These are phyloP conservation scores for Pelobates cultripes DNA, from an alignment of 2,797 vertebrate species.

Conservation along the genomic window DNA sequence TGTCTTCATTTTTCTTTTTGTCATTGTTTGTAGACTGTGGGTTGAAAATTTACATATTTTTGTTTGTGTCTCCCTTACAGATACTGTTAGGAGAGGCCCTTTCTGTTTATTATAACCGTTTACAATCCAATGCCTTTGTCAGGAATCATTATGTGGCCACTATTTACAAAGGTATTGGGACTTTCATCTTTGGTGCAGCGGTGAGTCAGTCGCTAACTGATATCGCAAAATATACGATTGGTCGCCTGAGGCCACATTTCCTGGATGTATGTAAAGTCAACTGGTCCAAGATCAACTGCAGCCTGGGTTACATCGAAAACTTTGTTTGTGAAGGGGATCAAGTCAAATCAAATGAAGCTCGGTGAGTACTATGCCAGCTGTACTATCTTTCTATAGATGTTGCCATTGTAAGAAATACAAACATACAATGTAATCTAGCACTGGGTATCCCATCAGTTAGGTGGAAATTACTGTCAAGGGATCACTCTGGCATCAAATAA, in stretches of 20 bases:
- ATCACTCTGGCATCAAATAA: too few species aligned
- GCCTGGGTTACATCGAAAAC: slow-evolving; percentile 84
- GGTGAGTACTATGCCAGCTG: too few species aligned
- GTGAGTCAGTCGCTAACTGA: slow-evolving; percentile 96
- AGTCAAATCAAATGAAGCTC: slow-evolving; percentile 80
- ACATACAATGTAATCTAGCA: too few species aligned
- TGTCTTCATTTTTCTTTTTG: background rate
- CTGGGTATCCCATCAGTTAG: too few species aligned
- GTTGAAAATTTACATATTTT: slow-evolving; percentile 43
- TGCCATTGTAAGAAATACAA: too few species aligned
- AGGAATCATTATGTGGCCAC: slow-evolving; percentile 84
- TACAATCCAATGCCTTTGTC: slow-evolving; percentile 89
- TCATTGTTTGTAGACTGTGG: too few species aligned
- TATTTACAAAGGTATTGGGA: slow-evolving; percentile 91
- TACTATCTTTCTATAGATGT: too few species aligned
- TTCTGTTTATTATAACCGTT: slow-evolving; percentile 82
- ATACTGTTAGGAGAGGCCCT: slow-evolving; percentile 90
- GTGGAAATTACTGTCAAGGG: too few species aligned
- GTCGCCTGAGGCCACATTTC: slow-evolving; percentile 95
- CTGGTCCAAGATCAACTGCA: slow-evolving; percentile 87
- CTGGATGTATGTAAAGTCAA: slow-evolving; percentile 86
- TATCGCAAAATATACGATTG: slow-evolving; percentile 97
- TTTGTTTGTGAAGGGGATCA: slow-evolving; percentile 81
- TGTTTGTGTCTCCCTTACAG: slow-evolving; percentile 73
- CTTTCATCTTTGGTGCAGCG: slow-evolving; percentile 93